Evolutionary conservation across 2,113 vertebrate species (phyloP), one percentile per base, ranked within the genome.

Genomic region (Antechinus stuartii): DNA sequence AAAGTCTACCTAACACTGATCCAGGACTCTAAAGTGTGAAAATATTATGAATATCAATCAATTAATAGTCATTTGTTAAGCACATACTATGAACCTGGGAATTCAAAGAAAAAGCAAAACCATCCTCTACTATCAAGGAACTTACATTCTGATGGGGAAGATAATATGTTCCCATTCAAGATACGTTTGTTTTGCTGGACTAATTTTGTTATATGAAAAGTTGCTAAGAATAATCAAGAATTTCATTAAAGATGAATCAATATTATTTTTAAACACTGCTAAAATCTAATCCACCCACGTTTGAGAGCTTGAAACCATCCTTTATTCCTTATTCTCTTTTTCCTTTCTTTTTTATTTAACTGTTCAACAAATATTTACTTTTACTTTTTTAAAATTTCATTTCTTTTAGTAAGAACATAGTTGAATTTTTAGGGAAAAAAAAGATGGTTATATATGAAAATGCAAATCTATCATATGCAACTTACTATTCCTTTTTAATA

Each of bases 171-270:
- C 8, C 7, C 49, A 91, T 14, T 12, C 1, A n/a, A 1, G 3
- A 23, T 54, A 0, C 92, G 19, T 93, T 8, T 90, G 25, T 49
- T 95, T 94, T 93, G 93, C 0, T 84, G 2, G 90, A 24, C 35
- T 92, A 50, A 2, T 24, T 94, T 97, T 93, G 92, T 27, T 92
- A 95, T 94, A 89, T 8, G n/a, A 94, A 97, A n/a, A 95, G 53
- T 84, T 25, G 12, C 90, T 91, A 91, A 91, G 42, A 93, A 68
- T 57, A 96, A 91, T 30, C 1, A 16, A 90, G 2, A 1, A 30
- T 91, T 93, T 96, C 90, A 89, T 61, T 47, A 90, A 94, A 91
- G 3, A 23, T 94, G 53, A 95, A 89, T 94, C 1, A 84, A 84
- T 42, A 84, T 61, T 61, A 30, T 68, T 68, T 96, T 96, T 92